Evolutionary conservation across 92 coral and sea anemone genomes (phyloP).

Genomic region (Paramuricea clavata): DNA sequence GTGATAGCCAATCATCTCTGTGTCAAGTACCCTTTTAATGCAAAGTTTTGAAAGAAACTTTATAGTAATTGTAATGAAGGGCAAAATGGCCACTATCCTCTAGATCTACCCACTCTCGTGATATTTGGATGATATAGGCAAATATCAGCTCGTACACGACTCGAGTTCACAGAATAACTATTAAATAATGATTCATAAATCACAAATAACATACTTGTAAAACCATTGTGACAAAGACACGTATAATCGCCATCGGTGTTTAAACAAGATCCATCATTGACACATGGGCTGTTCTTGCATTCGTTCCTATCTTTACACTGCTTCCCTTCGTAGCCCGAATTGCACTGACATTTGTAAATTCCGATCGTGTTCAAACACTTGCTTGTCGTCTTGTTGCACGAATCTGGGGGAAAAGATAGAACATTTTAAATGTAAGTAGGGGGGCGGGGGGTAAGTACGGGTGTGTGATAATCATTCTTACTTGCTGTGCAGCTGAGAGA

Average conservation of each 20-base stretch:
- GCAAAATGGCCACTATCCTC: no score
- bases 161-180: no score
- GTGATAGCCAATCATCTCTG: no score
- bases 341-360: conserved; percentile 72
- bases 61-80: no score
- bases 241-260: conserved; percentile 32
- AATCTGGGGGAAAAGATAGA: neutral
- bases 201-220: neutral
- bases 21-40: no score
- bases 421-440: neutral
- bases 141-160: no score
- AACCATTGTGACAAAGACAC: conserved; percentile 67
- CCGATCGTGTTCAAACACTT: conserved; percentile 74
- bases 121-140: no score
- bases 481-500: no score
- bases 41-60: no score
- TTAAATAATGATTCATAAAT: neutral
- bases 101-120: no score
- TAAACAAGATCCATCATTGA: conserved; percentile 66
- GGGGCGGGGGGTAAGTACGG: no score
- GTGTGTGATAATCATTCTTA: no score
- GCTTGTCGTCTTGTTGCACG: conserved; percentile 45
- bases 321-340: conserved; percentile 66
- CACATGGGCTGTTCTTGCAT: conserved; percentile 83
- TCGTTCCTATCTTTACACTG: conserved; percentile 80